A percentile compares a stretch with the other conserved stretches of the same genome.
phyloP scores from a whole-genome alignment of 1,140 invertebrate species.

The Cryptotermes secundus region DNA sequence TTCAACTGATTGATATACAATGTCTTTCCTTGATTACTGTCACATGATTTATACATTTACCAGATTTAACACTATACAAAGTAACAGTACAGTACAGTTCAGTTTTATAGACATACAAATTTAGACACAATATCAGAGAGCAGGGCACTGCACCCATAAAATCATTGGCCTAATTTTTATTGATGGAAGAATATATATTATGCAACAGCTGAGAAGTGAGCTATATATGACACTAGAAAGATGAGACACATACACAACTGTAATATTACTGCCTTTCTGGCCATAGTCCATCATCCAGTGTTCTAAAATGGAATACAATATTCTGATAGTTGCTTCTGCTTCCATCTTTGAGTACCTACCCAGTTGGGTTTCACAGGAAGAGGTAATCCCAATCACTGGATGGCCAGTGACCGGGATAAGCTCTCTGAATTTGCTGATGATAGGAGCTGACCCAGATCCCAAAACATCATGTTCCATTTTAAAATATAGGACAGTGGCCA shows the following conservation, averaged over 20 bases:
- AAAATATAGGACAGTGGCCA: background rate
- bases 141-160: background rate
- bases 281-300: too few species aligned
- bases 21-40: background rate
- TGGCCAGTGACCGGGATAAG: too few species aligned
- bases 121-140: background rate
- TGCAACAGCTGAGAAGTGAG: background rate
- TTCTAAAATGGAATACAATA: background rate
- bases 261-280: too few species aligned
- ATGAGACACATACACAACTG: background rate
- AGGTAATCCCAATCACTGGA: too few species aligned
- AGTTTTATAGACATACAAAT: background rate
- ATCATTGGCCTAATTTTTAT: background rate
- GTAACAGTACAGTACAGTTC: background rate
- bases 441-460: too few species aligned
- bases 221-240: background rate
- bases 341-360: too few species aligned
- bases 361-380: too few species aligned
- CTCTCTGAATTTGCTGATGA: too few species aligned
- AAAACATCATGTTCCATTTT: too few species aligned
- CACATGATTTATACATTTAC: background rate
- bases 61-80: background rate
- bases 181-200: background rate
- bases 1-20: background rate
- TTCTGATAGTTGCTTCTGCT: too few species aligned